These are phyloP conservation scores for Diplolepis rosae DNA, from an alignment of 2,888 invertebrate genomes.

Conservation along the genomic window DNA sequence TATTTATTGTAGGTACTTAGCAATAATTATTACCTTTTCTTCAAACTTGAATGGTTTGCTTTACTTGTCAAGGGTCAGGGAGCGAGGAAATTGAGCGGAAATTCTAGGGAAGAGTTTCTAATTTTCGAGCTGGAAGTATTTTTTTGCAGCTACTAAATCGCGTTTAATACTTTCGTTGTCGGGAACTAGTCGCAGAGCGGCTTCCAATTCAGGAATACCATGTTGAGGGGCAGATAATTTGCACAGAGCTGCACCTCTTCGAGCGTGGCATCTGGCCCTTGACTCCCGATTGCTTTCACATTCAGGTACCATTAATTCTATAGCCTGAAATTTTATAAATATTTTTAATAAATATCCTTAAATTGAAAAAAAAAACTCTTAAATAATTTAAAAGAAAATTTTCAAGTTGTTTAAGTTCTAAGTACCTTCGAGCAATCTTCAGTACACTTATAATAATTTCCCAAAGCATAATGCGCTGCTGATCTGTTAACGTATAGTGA, in stretches of 20 bases:
- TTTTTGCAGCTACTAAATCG: slow-evolving; percentile 40
- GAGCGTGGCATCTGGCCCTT: slow-evolving; percentile 83
- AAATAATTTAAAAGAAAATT: not conserved
- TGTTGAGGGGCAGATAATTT: slow-evolving; percentile 81
- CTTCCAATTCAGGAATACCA: slow-evolving; percentile 84
- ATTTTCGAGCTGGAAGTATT: slow-evolving; percentile 45
- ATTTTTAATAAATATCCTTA: slow-evolving; percentile 25
- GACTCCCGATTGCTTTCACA: slow-evolving; percentile 83
- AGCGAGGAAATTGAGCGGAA: slow-evolving; percentile 15
- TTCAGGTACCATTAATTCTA: slow-evolving; percentile 84
- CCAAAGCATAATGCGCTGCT: slow-evolving; percentile 85
- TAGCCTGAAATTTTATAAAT: slow-evolving; percentile 74
- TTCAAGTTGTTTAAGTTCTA: not conserved
- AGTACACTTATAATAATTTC: slow-evolving; percentile 83
- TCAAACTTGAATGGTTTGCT: not conserved
- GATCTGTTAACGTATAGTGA: slow-evolving; percentile 86
- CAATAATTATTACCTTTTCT: not conserved
- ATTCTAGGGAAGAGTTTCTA: slow-evolving; percentile 32
- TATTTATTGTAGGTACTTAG: not conserved
- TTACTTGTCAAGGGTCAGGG: slow-evolving; percentile 12
- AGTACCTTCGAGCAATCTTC: slow-evolving; percentile 77
- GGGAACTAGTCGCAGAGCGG: slow-evolving; percentile 78
- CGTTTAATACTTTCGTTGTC: slow-evolving; percentile 53
- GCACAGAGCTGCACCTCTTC: slow-evolving; percentile 84
- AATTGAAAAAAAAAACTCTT: not conserved